Base-by-base conservation (phyloP, 2,888 invertebrate genomes). In the Vandiemenella viatica region DNA sequence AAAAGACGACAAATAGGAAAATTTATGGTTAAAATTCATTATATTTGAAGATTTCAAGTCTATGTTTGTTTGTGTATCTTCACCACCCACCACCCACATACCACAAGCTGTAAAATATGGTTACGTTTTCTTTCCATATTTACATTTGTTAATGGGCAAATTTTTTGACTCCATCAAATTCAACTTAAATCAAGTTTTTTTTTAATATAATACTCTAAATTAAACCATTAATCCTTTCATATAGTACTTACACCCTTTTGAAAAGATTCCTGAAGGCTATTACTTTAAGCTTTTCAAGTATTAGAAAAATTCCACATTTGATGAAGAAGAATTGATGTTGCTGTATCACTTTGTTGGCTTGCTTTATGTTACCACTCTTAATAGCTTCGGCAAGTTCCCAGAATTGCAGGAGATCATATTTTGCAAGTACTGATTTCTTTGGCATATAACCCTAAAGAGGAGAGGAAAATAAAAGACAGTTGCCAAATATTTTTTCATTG, bases 241-340 rank as follows among this genome's bases (percentile, higher is more conserved):
- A n/a, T 17, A n/a, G 45, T 41, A 65, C 72, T 65, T 64, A 84
- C 67, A 85, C 92, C 73, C 87, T 93, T 60, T 92, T 88, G 65
- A 97, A 96, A 49, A 98, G 75, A 72, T 96, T 98, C 54, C 97
- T 76, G 64, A 93, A 95, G 0, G 95, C 91, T 52, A 92, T 86
- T 49, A 91, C 85, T 67, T 93, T 92, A 8, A 98, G 70, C 65
- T 96, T 96, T 63, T 98, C 97, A 16, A 98, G 82, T 60, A 98
- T 90, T 47, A 98, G 73, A 68, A 93, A 98, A 58, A 98, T 93
- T n/a, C 97, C 97, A 60, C 87, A 91, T 59, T 81, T 83, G 49
- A 97, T 95, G 60, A 98, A 93, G 66, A 96, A 96, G 4, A 77
- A 71, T 66, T 95, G 92, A 60, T 96, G 83, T 44, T 78, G 76